Base-by-base conservation (phyloP, 2,888 invertebrate species). In the Tetheella fluctuosa region DNA sequence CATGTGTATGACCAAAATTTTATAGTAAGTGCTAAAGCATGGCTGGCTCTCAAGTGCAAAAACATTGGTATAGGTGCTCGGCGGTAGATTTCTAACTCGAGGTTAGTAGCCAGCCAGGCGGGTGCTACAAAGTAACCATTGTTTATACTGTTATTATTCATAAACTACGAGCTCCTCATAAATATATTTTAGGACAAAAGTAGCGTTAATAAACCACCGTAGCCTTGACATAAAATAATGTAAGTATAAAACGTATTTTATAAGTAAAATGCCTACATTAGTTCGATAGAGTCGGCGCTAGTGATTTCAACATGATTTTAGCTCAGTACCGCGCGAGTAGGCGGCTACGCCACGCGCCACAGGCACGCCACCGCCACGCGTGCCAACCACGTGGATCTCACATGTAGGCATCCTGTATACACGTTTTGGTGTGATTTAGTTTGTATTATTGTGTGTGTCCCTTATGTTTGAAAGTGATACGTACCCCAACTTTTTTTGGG, bases 301-400 rank as follows among this genome's bases (percentile, higher is more conserved):
- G 62, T 52, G 52, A 20, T 60, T 37, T 48, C 58, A 42, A 39
- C 54, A 48, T 58, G 61, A 28, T 52, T n/a, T 57, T 52, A 34
- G 54, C 62, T 70, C 80, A 80, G 83, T 80, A 60, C 68, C 70
- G 69, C 75, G 77, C 66, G 71, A 64, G 73, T 62, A 64, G 71
- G 74, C 78, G 73, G 59, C 62, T 73, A 64, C 68, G 73, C 68
- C 73, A 77, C 77, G 76, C 76, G 73, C 70, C 65, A 68, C 67
- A 59, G 60, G 63, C 61, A 62, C 63, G 59, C 62, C 63, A 65
- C 58, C 59, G 71, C 62, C 68, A 74, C 76, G 71, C 69, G 70
- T 65, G 59, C 58, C 64, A 48, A 59, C 66, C 25, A 56, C 53
- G 52, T 56, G 57, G 54, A 34, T 30, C 30, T 34, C 57, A 52